Conservation (phyloP, 2,113 vertebrate species). For the Peromyscus polionotus region DNA sequence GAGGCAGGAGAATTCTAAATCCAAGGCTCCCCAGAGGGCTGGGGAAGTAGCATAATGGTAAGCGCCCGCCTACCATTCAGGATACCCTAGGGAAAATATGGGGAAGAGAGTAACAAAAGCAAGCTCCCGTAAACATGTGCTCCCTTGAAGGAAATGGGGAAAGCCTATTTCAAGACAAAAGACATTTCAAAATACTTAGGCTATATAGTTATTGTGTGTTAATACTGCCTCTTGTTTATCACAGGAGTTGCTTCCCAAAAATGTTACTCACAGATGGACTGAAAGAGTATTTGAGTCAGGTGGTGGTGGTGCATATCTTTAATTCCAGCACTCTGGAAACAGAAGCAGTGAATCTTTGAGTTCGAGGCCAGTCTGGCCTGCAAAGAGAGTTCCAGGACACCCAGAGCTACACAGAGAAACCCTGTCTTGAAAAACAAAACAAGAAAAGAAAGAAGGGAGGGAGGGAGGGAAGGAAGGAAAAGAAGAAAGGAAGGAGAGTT, state of each 20-base stretch:
- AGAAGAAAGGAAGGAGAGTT: too few relatives aligned
- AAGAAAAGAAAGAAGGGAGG: background rate
- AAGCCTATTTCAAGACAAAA: background rate
- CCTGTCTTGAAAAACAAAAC: background rate
- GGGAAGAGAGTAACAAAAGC: background rate
- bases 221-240: background rate
- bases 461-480: too few relatives aligned
- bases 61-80: background rate
- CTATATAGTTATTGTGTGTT: background rate
- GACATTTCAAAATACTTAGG: background rate
- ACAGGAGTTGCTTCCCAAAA: background rate
- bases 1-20: background rate
- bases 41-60: background rate
- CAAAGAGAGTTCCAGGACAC: background rate
- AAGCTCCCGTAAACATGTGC: background rate
- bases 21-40: background rate
- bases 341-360: background rate
- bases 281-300: background rate
- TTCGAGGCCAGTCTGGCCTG: background rate
- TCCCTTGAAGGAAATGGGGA: background rate
- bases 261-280: background rate
- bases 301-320: background rate
- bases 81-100: background rate
- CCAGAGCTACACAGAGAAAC: background rate
- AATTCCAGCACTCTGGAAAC: background rate